phyloP scores from a whole-genome alignment of 2,113 vertebrate genomes.

The Callorhinus ursinus region DNA sequence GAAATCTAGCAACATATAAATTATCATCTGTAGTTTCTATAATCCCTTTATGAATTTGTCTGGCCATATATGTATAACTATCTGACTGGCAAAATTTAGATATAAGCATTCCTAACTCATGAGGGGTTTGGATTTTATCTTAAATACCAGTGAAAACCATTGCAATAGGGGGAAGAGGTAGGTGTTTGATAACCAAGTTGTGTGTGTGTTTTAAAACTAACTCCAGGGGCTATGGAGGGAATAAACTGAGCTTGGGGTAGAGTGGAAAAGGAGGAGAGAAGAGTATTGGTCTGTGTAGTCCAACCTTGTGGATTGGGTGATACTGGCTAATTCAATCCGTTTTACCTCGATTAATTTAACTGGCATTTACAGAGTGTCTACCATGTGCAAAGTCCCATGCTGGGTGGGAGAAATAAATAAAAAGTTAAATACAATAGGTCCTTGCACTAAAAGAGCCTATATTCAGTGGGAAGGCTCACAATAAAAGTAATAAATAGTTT shows the following conservation, averaged over 20 bases:
- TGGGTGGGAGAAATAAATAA: not conserved
- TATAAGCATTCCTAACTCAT: not conserved
- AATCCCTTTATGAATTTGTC: not conserved
- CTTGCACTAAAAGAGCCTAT: not conserved
- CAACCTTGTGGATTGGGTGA: not conserved
- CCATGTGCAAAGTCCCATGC: not conserved
- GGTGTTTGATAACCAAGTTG: not conserved
- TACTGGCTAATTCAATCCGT: not conserved
- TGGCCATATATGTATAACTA: not conserved
- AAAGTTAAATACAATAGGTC: not conserved
- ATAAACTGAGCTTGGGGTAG: not conserved
- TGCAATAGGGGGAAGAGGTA: not conserved
- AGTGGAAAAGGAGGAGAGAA: not conserved
- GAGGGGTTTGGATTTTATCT: not conserved
- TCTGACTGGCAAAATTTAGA: not conserved
- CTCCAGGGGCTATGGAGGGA: not conserved
- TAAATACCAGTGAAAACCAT: not conserved
- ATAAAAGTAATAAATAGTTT: not conserved
- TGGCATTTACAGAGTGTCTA: not conserved
- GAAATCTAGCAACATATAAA: not conserved
- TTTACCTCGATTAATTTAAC: not conserved
- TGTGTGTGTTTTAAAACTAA: not conserved
- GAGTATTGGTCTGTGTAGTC: too few relatives aligned
- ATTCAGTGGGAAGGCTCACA: not conserved
- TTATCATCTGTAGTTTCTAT: not conserved